Percentiles rank a stretch among this genome's conserved stretches.
phyloP scores from a whole-genome alignment of 2,797 vertebrate genomes.

The Typhlichthys eigenmanni region DNA sequence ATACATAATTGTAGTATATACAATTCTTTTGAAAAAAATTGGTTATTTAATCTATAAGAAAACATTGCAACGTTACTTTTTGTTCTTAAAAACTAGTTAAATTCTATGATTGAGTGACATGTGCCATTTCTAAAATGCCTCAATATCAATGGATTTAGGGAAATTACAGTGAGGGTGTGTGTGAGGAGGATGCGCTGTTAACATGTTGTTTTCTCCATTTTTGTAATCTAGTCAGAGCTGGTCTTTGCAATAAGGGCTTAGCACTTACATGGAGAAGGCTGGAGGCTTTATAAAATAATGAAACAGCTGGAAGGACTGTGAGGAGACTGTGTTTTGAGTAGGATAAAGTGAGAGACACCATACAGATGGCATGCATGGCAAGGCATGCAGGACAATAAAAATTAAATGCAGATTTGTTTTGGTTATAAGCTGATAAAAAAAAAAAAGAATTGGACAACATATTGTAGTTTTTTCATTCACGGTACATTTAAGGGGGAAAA shows the following conservation, averaged over 20 bases:
- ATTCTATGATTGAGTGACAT: conserved; percentile 23
- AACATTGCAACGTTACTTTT: not conserved
- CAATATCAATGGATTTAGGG: conserved; percentile 32
- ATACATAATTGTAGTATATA: no score
- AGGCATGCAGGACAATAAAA: conserved; percentile 27
- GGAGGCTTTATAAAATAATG: conserved; percentile 16
- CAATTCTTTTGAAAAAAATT: no score
- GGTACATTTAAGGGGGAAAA: no score
- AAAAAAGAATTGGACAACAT: no score
- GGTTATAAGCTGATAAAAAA: no score
- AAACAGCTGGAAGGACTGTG: conserved; percentile 41
- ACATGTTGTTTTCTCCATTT: conserved; percentile 20
- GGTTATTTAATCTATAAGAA: no score
- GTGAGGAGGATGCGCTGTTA: conserved; percentile 43
- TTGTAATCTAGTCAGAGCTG: conserved; percentile 70
- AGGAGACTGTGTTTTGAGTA: conserved; percentile 39
- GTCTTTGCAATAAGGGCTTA: conserved; percentile 72
- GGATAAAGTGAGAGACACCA: conserved; percentile 51
- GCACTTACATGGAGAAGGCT: conserved; percentile 41
- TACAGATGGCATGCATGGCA: conserved; percentile 30
- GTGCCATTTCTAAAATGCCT: conserved; percentile 48
- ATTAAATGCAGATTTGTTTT: conserved; percentile 10
- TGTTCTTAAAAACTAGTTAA: conserved; percentile 20
- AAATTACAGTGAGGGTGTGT: conserved; percentile 38
- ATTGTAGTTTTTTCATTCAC: not conserved